A percentile compares a stretch with the other conserved stretches of the same genome.
phyloP scores from a whole-genome alignment of 2,113 vertebrate species.

The Bujurquina vittata region DNA sequence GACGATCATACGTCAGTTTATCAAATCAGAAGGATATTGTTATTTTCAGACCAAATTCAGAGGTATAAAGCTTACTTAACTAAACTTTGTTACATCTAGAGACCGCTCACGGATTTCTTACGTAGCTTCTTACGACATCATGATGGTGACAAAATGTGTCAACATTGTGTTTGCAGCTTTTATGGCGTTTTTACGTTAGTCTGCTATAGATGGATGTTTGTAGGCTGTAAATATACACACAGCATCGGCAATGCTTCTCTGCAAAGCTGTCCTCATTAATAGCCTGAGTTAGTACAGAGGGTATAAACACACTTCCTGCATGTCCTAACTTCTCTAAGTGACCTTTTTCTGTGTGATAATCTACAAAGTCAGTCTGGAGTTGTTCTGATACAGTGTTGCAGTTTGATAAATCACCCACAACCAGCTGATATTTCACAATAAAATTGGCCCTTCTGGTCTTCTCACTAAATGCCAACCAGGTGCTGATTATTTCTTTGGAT shows the following conservation, averaged over 20 bases:
- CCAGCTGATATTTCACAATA: background rate
- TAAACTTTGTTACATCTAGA: too few species aligned
- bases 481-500: rapidly evolving
- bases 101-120: background rate
- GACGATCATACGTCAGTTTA: too few species aligned
- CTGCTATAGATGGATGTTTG: background rate
- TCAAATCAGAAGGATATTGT: too few species aligned
- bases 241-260: background rate
- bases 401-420: rapidly evolving
- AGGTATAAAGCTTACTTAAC: too few species aligned
- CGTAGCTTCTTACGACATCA: background rate
- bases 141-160: rapidly evolving
- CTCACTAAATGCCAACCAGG: background rate
- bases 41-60: too few species aligned
- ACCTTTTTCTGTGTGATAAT: background rate
- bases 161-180: rapidly evolving
- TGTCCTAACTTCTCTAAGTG: background rate
- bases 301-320: background rate
- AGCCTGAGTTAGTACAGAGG: background rate
- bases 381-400: rapidly evolving
- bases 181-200: background rate
- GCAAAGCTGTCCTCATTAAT: background rate
- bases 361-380: background rate
- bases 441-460: background rate
- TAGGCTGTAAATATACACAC: rapidly evolving